Evolutionary conservation across 2,888 invertebrate genomes (phyloP), one percentile per base, ranked within the genome.

Genomic region (Acholoe squamosa): DNA sequence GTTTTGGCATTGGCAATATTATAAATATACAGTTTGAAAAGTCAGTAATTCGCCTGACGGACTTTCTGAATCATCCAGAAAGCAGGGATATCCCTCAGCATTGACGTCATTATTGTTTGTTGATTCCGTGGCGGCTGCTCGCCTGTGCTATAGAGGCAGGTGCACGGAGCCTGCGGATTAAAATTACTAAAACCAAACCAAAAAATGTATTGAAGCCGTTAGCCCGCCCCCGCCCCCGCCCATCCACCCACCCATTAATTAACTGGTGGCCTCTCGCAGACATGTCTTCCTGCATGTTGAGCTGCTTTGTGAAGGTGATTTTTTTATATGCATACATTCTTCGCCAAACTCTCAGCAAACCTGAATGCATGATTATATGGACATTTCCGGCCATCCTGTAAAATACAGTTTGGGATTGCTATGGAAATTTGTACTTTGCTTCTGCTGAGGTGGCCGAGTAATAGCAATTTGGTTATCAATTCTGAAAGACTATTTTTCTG

Each of bases 71-170:
- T 61, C 61, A n/a, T 3, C 61, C 61, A 61, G 61, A 61, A 19
- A n/a, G 19, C 28, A 25, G 71, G 28, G 71, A 14, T 25, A 71
- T 22, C 28, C 71, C 14, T 28, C 3, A 3, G 7, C 25, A 71
- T 43, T 71, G 71, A 71, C 71, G 71, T 71, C 71, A 71, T 71
- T 28, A 5, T 28, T n/a, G 71, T 71, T 71, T 71, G 71, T 71
- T 71, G 12, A 71, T 28, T 28, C 25, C 5, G 71, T 5, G n/a
- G 7, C n/a, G 22, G 22, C n/a, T 61, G 61, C 14, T 61, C 61
- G 61, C 61, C 43, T n/a, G 43, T 43, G 43, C 43, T 43, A 43
- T 43, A 43, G 43, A 43, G 43, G 10, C 43, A 43, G 5, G 10
- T 43, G 43, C 43, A n/a, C 61, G 61, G 3, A n/a, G 61, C 61